These are phyloP conservation scores for Borostomias antarcticus DNA, from an alignment of 2,797 vertebrate genomes.

Conservation along the genomic window DNA sequence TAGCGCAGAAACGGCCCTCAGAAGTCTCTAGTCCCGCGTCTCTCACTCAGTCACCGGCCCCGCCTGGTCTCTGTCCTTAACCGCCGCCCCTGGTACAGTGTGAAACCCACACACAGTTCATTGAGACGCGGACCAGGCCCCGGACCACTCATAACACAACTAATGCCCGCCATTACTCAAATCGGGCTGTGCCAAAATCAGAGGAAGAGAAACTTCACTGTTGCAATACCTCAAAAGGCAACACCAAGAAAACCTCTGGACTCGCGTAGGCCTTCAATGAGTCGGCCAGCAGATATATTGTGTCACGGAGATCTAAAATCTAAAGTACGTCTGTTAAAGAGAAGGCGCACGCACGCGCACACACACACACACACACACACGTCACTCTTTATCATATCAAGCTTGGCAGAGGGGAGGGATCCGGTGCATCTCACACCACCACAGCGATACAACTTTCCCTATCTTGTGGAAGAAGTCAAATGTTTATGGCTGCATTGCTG, in stretches of 20 bases:
- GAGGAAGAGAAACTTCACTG: neutral
- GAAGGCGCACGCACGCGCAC: neutral
- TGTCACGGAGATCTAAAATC: neutral
- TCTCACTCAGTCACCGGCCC: too few relatives aligned
- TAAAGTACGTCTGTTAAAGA: neutral
- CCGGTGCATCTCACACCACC: neutral
- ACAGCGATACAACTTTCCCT: conserved; percentile 1
- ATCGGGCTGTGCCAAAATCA: neutral
- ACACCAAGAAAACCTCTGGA: neutral
- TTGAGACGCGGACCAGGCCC: neutral
- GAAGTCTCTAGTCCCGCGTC: too few relatives aligned
- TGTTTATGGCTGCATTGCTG: conserved; percentile 1
- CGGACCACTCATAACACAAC: neutral
- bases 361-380: neutral
- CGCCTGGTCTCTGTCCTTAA: too few relatives aligned
- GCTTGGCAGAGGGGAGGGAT: neutral
- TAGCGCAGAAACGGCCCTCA: too few relatives aligned
- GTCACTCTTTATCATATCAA: neutral
- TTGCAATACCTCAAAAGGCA: neutral
- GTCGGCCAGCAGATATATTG: too few relatives aligned
- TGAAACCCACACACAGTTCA: too few relatives aligned
- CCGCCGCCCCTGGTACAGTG: too few relatives aligned
- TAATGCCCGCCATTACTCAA: neutral
- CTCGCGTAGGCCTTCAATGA: neutral
- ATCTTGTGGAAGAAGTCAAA: neutral